These are phyloP conservation scores for Seladonia tumulorum DNA, from an alignment of 2,888 invertebrate genomes.

Conservation along the genomic window DNA sequence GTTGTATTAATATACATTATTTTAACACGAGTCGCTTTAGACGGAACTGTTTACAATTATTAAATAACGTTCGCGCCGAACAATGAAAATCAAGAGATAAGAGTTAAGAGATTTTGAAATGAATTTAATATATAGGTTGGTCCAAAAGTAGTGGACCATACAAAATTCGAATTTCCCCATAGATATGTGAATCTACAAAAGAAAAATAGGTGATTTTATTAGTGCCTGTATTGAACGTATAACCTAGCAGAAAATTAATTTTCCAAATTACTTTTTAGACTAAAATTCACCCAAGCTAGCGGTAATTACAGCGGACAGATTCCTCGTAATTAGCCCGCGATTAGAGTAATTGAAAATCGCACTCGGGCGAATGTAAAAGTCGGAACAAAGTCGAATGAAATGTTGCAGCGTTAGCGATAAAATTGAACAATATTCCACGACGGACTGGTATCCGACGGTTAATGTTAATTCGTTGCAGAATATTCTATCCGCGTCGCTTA, in stretches of 20 bases:
- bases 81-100: no score
- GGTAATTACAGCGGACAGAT: neutral
- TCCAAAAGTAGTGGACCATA: no score
- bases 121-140: no score
- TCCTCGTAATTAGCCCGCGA: neutral
- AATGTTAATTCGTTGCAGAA: slow-evolving; percentile 40
- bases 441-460: neutral
- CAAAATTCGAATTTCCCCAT: no score
- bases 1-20: no score
- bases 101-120: no score
- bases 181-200: no score
- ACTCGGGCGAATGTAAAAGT: neutral
- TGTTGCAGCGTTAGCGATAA: slow-evolving; percentile 20
- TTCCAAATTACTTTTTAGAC: neutral
- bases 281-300: neutral
- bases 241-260: neutral
- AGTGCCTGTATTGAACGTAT: no score
- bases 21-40: no score
- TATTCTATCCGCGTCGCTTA: slow-evolving; percentile 33
- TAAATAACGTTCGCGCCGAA: no score
- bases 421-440: slow-evolving; percentile 15
- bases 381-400: neutral
- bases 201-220: no score
- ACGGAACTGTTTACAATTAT: no score
- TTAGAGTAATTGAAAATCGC: neutral